Percentiles rank a stretch among this genome's conserved stretches.
Conservation (phyloP, 2,888 invertebrate genomes). For the Chloromyia formosa region DNA sequence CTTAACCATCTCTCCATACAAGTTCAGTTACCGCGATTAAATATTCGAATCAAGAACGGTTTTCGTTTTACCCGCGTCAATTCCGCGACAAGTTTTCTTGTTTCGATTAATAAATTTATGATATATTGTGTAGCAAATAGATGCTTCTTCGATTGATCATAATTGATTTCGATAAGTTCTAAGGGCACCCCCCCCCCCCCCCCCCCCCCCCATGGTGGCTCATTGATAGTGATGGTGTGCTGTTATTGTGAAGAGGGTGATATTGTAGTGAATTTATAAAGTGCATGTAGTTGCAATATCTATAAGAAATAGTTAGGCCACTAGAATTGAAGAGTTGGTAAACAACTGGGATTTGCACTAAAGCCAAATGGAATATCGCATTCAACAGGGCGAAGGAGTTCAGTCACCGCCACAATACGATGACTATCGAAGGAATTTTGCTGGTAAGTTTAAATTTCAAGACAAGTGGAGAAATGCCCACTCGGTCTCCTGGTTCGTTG, state of each 20-base stretch:
- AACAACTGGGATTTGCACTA: not conserved
- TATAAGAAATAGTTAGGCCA: not conserved
- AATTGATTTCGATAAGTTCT: constrained; percentile 8
- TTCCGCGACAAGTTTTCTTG: constrained; percentile 18
- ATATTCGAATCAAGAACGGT: constrained; percentile 37
- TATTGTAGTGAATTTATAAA: constrained; percentile 19
- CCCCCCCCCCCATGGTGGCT: constrained; percentile 4
- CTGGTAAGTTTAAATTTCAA: constrained; percentile 51
- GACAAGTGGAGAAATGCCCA: too few relatives aligned
- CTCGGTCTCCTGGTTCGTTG: too few relatives aligned
- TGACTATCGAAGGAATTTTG: constrained; percentile 54
- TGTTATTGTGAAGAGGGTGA: not conserved
- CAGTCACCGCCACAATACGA: constrained; percentile 51
- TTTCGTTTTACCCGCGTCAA: constrained; percentile 14
- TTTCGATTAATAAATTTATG: constrained; percentile 13
- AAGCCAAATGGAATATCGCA: not conserved
- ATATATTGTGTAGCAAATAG: constrained; percentile 7
- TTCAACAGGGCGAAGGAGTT: constrained; percentile 14
- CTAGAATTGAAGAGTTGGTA: not conserved
- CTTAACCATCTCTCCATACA: constrained; percentile 21
- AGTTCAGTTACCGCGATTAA: constrained; percentile 43
- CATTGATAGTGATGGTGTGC: not conserved
- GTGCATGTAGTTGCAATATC: constrained; percentile 7
- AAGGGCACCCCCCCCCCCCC: not conserved
- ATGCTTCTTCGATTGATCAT: constrained; percentile 6